Evolutionary conservation across 1,140 invertebrate genomes (phyloP), one percentile per base, ranked within the genome.

Genomic region (Trachelipus rathkii): DNA sequence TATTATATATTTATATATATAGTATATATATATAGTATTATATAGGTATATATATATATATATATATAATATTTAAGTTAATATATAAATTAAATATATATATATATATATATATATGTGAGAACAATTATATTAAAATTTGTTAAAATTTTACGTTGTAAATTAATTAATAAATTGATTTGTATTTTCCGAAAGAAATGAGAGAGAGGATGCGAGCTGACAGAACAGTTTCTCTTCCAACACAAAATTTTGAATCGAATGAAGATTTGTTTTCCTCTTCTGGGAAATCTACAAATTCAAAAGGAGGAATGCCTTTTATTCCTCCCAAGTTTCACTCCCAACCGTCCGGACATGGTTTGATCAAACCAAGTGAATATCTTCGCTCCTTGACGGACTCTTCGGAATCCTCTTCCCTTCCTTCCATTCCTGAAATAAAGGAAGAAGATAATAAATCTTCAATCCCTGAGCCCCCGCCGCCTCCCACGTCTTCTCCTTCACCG

Each of bases 321-420:
- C 93, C 93, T 68, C 93, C 94, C 33, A 92, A 92, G 84, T 95
- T 95, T 86, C 90, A 90, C 44, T 88, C 89, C 83, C 88, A 87
- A 71, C 81, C 88, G 77, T 81, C 82, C 67, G 88, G 90, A 82
- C 89, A 92, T 71, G 91, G 94, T 24, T 88, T 95, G 67, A 94
- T 96, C 83, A 95, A 95, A 84, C 94, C 94, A 60, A 94, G 93
- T 46, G 94, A 96, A 84, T 96, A 96, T 85, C 87, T 96, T 76
- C 90, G 90, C 82, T 93, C 92, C 83, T 92, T 95, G 84, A 89
- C 89, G 84, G 89, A 77, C 45, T 77, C 77, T 44, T 50, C 60
- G 53, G 70, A 19, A 60, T 23, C 33, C 44, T 43, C 79, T 10
- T 43, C 79, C 7, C 76, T 82, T 19, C 82, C 82, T 33, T 73